Evolutionary conservation across 1,140 invertebrate genomes (phyloP).

Genomic region (Mercenaria mercenaria): DNA sequence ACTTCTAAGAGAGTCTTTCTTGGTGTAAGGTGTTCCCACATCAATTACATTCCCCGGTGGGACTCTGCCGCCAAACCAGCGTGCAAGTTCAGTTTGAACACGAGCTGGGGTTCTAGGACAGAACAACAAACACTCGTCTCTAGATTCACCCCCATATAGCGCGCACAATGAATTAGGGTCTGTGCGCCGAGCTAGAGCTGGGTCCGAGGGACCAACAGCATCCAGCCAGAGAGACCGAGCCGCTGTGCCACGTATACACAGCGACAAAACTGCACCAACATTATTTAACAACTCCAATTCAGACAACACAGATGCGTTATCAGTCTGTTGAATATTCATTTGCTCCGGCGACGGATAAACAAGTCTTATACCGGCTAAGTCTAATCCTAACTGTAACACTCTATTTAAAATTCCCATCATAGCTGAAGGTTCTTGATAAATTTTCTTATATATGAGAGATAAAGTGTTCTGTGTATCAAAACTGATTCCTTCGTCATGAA

Average conservation of each 20-base stretch:
- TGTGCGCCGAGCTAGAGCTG: conserved; percentile 78
- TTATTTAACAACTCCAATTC: conserved; percentile 76
- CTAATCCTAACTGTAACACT: conserved; percentile 79
- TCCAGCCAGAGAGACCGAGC: conserved; percentile 82
- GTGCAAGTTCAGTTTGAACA: conserved; percentile 77
- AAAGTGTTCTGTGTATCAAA: conserved; percentile 83
- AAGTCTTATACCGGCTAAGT: conserved; percentile 77
- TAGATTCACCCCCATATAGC: conserved; percentile 79
- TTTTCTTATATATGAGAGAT: conserved; percentile 82
- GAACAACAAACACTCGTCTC: conserved; percentile 80
- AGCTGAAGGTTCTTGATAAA: conserved; percentile 76
- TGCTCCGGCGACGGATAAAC: conserved; percentile 76
- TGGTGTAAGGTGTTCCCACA: conserved; percentile 79
- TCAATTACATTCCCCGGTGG: conserved; percentile 79
- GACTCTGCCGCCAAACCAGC: conserved; percentile 84
- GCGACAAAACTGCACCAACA: conserved; percentile 80
- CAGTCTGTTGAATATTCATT: conserved; percentile 66
- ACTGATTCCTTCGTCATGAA: conserved; percentile 71
- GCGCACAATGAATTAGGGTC: conserved; percentile 85
- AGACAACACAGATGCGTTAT: conserved; percentile 54
- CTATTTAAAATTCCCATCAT: conserved; percentile 82
- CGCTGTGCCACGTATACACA: conserved; percentile 81
- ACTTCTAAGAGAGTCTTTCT: conserved; percentile 71
- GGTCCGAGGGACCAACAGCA: conserved; percentile 83
- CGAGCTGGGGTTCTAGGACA: conserved; percentile 79